A percentile compares a stretch with the other conserved stretches of the same genome.
These are phyloP conservation scores for Drosophila sucinea DNA, from an alignment of 1,140 invertebrate species.

Conservation along the genomic window DNA sequence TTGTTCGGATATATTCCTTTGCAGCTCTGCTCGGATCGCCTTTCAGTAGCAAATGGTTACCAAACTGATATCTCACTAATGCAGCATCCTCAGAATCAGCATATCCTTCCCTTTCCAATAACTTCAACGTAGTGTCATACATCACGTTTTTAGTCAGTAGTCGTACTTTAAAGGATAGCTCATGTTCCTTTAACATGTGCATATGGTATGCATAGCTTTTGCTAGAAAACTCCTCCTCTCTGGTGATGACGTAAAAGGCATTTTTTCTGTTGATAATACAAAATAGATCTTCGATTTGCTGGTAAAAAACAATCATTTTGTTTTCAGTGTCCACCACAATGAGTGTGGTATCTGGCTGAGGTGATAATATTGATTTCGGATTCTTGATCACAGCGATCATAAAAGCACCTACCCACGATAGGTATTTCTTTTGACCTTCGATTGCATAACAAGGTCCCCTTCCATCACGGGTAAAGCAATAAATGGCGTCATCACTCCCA, in stretches of 20 bases:
- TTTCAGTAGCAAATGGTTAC: slow-evolving; percentile 56
- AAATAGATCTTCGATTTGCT: slow-evolving; percentile 46
- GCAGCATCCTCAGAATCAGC: slow-evolving; percentile 23
- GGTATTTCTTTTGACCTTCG: slow-evolving; percentile 44
- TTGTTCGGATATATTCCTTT: slow-evolving; percentile 53
- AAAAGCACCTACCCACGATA: slow-evolving; percentile 51
- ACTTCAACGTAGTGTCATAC: slow-evolving; percentile 47
- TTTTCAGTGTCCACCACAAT: slow-evolving; percentile 54
- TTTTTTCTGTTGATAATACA: slow-evolving; percentile 22
- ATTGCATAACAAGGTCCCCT: slow-evolving; percentile 65
- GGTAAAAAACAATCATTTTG: slow-evolving; percentile 62
- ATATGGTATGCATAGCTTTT: slow-evolving; percentile 10
- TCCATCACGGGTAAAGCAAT: slow-evolving; percentile 63
- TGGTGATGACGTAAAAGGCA: slow-evolving; percentile 41
- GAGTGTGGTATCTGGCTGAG: slow-evolving; percentile 12
- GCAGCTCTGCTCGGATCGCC: slow-evolving; percentile 38
- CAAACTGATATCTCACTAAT: slow-evolving; percentile 47
- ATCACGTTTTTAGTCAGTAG: slow-evolving; percentile 46
- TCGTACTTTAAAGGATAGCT: slow-evolving; percentile 29
- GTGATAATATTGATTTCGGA: background rate
- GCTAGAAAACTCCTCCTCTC: background rate
- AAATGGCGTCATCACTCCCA: slow-evolving; percentile 62
- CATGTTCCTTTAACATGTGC: slow-evolving; percentile 37
- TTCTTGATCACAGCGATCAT: slow-evolving; percentile 43
- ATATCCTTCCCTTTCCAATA: slow-evolving; percentile 41